phyloP scores from a whole-genome alignment of 2,888 invertebrate genomes.

The Hydrotaea cyrtoneurina region DNA sequence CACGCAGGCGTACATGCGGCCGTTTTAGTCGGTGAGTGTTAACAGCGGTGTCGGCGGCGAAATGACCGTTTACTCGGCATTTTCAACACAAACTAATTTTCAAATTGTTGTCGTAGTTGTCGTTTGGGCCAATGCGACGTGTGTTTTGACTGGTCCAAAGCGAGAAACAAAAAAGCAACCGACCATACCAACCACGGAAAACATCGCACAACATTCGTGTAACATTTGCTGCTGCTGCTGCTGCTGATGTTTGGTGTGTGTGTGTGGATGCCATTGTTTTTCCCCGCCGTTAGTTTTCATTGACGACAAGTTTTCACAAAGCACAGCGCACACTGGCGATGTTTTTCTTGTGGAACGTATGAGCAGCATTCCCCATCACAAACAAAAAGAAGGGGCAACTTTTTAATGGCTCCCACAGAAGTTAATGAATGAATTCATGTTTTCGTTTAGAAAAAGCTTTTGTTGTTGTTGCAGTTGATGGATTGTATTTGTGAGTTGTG shows the following conservation, averaged over 20 bases:
- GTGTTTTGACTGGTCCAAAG: slow-evolving; percentile 14
- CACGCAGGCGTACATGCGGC: not conserved
- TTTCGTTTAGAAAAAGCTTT: too few relatives aligned
- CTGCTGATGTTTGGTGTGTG: not conserved
- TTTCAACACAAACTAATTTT: slow-evolving; percentile 66
- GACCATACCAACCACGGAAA: slow-evolving; percentile 16
- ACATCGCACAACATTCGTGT: slow-evolving; percentile 56
- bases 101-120: slow-evolving; percentile 34
- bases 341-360: slow-evolving; percentile 7
- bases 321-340: not conserved
- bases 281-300: slow-evolving; percentile 36
- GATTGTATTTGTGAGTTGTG: not conserved
- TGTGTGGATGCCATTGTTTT: slow-evolving; percentile 17
- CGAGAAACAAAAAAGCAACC: not conserved
- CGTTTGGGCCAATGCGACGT: slow-evolving; percentile 38
- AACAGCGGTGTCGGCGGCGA: slow-evolving; percentile 33
- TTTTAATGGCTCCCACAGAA: not conserved
- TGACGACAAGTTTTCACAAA: not conserved
- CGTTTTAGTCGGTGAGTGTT: slow-evolving; percentile 1
- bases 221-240: too few relatives aligned
- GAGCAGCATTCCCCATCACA: not conserved
- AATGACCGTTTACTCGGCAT: slow-evolving; percentile 65
- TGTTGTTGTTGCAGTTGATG: not conserved
- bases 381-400: not conserved
- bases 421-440: slow-evolving; percentile 19